Base-by-base conservation (phyloP, 1,140 invertebrate genomes). In the Pogonomyrmex californicus region DNA sequence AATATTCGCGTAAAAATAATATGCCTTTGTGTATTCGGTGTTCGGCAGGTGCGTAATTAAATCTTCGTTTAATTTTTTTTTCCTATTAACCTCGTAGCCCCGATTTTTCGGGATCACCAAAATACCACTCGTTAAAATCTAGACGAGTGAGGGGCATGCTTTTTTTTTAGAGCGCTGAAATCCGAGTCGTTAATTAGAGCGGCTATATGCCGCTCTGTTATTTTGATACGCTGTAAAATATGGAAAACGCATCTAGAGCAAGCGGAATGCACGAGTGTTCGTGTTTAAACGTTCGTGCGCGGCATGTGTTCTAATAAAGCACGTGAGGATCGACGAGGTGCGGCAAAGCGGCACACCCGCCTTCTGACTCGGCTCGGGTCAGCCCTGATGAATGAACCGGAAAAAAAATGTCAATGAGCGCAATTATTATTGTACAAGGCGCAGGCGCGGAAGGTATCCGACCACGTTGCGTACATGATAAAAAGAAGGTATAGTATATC, bases 371-470 rank as follows among this genome's bases (percentile, higher is more conserved):
- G 87, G 65, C 36, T 83, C 81, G 90, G 88, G 87, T 79, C 76
- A 87, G 58, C 68, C 85, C 87, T 91, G 91, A 91, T 94, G 93
- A 94, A 94, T 93, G 93, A 94, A 93, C 92, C 91, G 89, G 70
- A 90, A 92, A 93, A 23, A 93, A 94, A 93, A 94, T 93, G 92
- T 91, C 92, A 94, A 92, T 91, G 92, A 92, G 91, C 81, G 91
- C 91, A 93, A 94, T 94, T 94, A 93, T 92, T 92, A 92, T 92
- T 93, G 90, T 88, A 91, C 87, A 90, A 91, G 86, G 68, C 85
- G 85, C 87, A 90, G 87, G 91, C 90, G 91, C 86, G 47, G n/a
- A 62, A 41, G 51, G 38, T 51, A 41, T 9, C 23, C 3, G 12
- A 47, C 44, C 33, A 30, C 68, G 47, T 70, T 75, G 58, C n/a